Evolutionary conservation across 1,140 invertebrate genomes (phyloP), one percentile per base, ranked within the genome.

Genomic region (Cherax quadricarinatus): DNA sequence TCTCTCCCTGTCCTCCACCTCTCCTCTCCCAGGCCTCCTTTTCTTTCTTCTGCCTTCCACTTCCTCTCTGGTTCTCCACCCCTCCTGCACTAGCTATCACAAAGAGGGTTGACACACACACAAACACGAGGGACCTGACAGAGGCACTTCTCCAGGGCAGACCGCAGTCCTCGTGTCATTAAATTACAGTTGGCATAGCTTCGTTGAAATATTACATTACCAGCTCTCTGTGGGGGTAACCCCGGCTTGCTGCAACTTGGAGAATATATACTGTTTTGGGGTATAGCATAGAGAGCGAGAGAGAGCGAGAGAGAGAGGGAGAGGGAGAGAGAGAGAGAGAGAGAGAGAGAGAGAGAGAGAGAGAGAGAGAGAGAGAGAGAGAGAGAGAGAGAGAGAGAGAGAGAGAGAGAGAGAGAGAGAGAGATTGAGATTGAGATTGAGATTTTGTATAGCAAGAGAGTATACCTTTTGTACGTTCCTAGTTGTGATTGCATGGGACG

Each of bases 291-390:
- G 53, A 9, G 73, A 12, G 73, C 0, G 78, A 30, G 78, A 30
- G 78, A 30, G 78, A 30, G 78, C 7, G 78, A 80, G 78, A 80
- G 78, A 80, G 78, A 80, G 78, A 80, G 78, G 30, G 78, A 80
- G 78, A 80, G 78, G 30, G 78, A 80, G 78, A 80, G 78, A 80
- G 78, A 80, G 78, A 80, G 78, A 80, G 78, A 80, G 78, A 80
- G 78, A 80, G 78, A 80, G 78, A 80, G 78, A 80, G 78, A 80
- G 78, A 80, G 78, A 24, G 21, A 48, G 78, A 48, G 78, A 48
- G 78, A 48, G 78, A 48, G 78, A 48, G 78, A 24, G 21, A 48
- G 78, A 48, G 78, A 48, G 78, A 48, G 78, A 48, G 78, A 48
- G 78, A 48, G 78, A 48, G 78, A 48, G 78, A 48, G 78, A 48